Evolutionary conservation across 1,140 invertebrate genomes (phyloP).

Genomic region (Pteromalus puparum): DNA sequence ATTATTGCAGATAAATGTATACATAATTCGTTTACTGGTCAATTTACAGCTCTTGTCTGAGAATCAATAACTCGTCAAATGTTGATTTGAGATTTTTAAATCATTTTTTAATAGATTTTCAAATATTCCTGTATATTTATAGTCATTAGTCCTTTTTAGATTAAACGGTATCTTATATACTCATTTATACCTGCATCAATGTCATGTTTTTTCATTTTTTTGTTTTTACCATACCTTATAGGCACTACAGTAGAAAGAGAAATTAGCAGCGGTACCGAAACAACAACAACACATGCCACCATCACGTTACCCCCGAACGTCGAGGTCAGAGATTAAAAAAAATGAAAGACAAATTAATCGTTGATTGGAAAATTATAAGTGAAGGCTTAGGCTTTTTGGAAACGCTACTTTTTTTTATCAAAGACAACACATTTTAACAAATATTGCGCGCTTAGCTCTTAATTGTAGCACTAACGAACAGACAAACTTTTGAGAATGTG

Average conservation of each 20-base stretch:
- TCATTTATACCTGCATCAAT: background rate
- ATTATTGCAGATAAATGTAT: background rate
- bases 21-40: background rate
- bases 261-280: slow-evolving; percentile 72
- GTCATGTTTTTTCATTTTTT: slow-evolving; percentile 50
- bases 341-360: slow-evolving; percentile 34
- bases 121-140: background rate
- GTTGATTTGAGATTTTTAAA: background rate
- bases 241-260: slow-evolving; percentile 74
- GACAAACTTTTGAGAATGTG: background rate
- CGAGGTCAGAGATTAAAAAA: slow-evolving; percentile 68
- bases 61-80: slow-evolving; percentile 36
- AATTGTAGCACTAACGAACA: slow-evolving; percentile 10
- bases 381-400: slow-evolving; percentile 11
- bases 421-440: background rate
- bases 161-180: background rate
- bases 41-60: slow-evolving; percentile 39
- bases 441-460: background rate
- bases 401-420: slow-evolving; percentile 2
- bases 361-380: slow-evolving; percentile 11
- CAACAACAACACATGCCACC: slow-evolving; percentile 73
- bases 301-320: slow-evolving; percentile 73
- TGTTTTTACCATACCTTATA: slow-evolving; percentile 60
- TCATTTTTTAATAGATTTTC: background rate
- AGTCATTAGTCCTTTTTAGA: background rate